A percentile compares a stretch with the other conserved stretches of the same genome.
These are phyloP conservation scores for Drosophila kuntzei DNA, from an alignment of 2,888 invertebrate genomes.

Conservation along the genomic window DNA sequence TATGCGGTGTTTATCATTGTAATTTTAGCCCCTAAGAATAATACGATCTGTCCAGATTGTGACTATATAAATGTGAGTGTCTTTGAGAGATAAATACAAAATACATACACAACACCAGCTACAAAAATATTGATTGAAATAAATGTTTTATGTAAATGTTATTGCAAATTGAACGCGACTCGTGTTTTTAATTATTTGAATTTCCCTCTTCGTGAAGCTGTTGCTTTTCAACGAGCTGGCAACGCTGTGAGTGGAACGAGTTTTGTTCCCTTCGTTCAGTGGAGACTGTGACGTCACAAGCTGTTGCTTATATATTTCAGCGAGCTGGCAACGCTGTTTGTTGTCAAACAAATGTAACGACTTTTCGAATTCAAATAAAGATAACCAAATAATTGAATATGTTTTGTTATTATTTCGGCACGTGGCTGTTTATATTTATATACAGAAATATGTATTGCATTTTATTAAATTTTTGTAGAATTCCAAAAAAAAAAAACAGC, in stretches of 20 bases:
- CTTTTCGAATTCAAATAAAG: neutral
- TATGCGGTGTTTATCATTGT: slow-evolving; percentile 35
- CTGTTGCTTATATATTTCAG: neutral
- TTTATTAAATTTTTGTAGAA: slow-evolving; percentile 71
- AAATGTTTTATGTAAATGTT: slow-evolving; percentile 81
- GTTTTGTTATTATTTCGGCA: no score
- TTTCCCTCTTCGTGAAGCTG: neutral
- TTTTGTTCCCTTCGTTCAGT: neutral
- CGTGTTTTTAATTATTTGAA: neutral
- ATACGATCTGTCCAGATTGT: slow-evolving; percentile 66
- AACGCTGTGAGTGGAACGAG: neutral
- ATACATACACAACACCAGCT: slow-evolving; percentile 45
- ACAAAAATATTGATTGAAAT: slow-evolving; percentile 63
- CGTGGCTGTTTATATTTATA: slow-evolving; percentile 25
- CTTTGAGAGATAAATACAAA: slow-evolving; percentile 54
- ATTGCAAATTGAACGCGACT: slow-evolving; percentile 44
- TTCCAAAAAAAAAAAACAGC: slow-evolving; percentile 68
- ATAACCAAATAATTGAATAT: no score
- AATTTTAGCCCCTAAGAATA: slow-evolving; percentile 46
- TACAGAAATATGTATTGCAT: slow-evolving; percentile 73
- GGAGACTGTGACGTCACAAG: neutral
- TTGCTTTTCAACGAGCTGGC: neutral
- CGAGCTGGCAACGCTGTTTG: slow-evolving; percentile 4
- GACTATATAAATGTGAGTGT: slow-evolving; percentile 75
- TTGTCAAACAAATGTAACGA: no score